phyloP scores from a whole-genome alignment of 2,113 vertebrate genomes.

The Pteruthius melanotis region DNA sequence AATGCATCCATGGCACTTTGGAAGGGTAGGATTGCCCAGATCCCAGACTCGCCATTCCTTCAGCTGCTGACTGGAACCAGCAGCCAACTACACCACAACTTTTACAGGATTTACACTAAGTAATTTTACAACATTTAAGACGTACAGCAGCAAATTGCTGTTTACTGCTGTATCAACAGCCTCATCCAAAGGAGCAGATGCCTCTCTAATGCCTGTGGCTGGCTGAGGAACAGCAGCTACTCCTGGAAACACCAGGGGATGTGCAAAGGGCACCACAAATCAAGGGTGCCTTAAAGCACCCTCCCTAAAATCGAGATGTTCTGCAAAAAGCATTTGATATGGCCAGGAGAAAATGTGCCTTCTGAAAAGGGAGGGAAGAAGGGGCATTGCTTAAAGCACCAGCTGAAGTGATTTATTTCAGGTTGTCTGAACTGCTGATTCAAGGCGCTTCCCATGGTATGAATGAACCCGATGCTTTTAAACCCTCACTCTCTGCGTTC shows the following conservation, averaged over 20 bases:
- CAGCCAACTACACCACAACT: background rate
- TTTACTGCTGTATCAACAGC: background rate
- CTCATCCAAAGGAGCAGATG: background rate
- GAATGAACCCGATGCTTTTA: background rate
- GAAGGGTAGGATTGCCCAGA: accelerated
- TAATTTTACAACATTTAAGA: background rate
- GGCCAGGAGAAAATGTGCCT: background rate
- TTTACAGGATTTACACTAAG: background rate
- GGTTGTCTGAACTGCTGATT: background rate
- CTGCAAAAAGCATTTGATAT: background rate
- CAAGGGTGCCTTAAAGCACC: background rate
- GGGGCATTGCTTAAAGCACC: background rate
- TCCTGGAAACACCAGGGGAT: background rate
- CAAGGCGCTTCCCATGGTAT: background rate
- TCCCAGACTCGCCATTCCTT: background rate
- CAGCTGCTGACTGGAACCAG: background rate
- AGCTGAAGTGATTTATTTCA: background rate
- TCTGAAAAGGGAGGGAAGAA: background rate
- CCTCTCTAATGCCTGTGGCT: background rate
- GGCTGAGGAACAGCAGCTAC: background rate
- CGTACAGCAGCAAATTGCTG: background rate
- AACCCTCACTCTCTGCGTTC: accelerated
- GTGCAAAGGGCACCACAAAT: background rate
- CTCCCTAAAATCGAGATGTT: background rate
- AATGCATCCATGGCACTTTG: background rate